Base-by-base conservation (phyloP, 2,888 invertebrate species). In the Eurytoma californica region DNA sequence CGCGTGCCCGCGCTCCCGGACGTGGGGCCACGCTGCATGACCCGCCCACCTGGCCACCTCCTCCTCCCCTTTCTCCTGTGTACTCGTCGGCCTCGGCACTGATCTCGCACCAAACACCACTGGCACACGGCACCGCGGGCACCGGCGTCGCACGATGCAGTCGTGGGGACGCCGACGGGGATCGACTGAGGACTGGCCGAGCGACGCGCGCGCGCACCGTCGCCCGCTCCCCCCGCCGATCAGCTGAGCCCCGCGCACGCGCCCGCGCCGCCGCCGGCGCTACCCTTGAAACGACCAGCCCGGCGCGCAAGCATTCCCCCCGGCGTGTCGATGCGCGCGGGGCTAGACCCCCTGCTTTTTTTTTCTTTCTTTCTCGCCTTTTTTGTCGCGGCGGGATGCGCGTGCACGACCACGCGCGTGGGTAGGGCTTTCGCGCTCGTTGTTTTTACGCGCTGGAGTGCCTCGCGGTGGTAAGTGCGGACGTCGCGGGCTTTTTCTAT, bases 161-260 rank as follows among this genome's bases (percentile, higher is more conserved):
- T 5, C 13, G 14, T 18, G 3, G 30, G n/a, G 39, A 39, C 39
- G 39, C 39, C 39, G 9, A 39, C 39, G 39, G 9, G 9, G 39
- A 39, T 39, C 39, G 39, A 39, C 39, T 39, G 39, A 39, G 39
- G 9, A 39, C 39, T 39, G 39, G 39, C 53, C n/a, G 14, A n/a
- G n/a, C 39, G 53, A 30, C 18, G 77, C 77, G 63, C 63, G 63
- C 63, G 63, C 63, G 47, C 63, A 63, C 53, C 53, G 53, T 14
- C 53, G 9, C 49, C 49, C 49, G 9, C 53, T 16, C 63, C 63
- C 63, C 39, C 61, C 63, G 47, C 2, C n/a, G 55, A 65, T 70
- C 77, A 77, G 77, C 77, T 77, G 77, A 30, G 67, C 49, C 39
- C 20, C 65, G 55, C 53, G 20, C 61, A 55, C 28, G 30, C 60